Base-by-base conservation (phyloP, 1,140 invertebrate species). In the Aradophagus sp. region DNA sequence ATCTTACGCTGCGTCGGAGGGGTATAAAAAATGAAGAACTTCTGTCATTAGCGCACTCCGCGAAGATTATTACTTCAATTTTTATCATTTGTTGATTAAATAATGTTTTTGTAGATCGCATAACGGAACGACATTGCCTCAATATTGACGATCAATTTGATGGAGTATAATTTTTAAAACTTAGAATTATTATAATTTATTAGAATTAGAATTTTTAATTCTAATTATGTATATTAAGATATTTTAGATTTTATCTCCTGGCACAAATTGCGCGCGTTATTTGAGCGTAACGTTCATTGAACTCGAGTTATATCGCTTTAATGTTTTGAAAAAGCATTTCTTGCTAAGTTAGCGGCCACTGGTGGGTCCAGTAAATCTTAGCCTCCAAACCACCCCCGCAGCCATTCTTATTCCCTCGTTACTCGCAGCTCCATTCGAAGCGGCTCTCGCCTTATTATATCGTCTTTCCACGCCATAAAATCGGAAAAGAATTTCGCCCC, bases 381-480 rank as follows among this genome's bases (percentile, higher is more conserved):
- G 63, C 66, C 75, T 74, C 77, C 27, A 55, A 73, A 75, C 66
- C 35, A 58, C 72, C 61, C 56, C 52, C 58, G 47, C 71, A 79
- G 74, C 83, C 77, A 84, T 83, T 85, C 83, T 84, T 86, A 85
- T 85, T 84, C 81, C 82, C 83, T 85, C 84, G 83, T 86, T 86
- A 85, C 81, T 83, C 77, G 79, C 81, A 82, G 80, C 80, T 79
- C 77, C 77, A 76, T 77, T 80, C 75, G 78, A 77, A 77, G 78
- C 75, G 71, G 79, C 77, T 80, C 76, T 84, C 82, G 83, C 81
- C 84, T 85, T 86, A 86, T 86, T 86, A 86, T 86, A 86, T 86
- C 84, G 83, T 83, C 84, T 84, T 86, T 86, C 83, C 84, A 82
- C 84, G 70, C 83, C 84, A 85, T 86, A 86, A 86, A 86, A 84